Conservation (phyloP, 1,140 invertebrate species). For the Drosophila subobscura region DNA sequence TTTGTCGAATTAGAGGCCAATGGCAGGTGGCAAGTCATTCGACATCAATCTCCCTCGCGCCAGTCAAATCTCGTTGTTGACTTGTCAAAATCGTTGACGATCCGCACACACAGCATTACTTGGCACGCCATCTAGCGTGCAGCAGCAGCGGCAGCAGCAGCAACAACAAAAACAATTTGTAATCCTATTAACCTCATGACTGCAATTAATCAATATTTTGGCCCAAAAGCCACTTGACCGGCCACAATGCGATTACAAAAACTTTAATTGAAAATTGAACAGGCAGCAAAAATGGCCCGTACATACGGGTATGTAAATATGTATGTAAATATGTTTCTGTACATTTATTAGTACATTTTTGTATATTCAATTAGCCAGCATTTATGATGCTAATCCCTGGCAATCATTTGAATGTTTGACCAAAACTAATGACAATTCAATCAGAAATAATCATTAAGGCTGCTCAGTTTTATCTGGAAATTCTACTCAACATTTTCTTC, state of each 20-base stretch:
- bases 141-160: conserved; percentile 12
- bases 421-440: conserved; percentile 27
- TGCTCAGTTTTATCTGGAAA: conserved; percentile 1
- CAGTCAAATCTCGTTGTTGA: conserved; percentile 45
- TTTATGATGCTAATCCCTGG: conserved; percentile 33
- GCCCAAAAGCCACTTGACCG: conserved; percentile 47
- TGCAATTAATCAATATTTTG: conserved; percentile 67
- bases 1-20: conserved; percentile 40
- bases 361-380: conserved; percentile 19
- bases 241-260: conserved; percentile 26
- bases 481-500: conserved; percentile 10
- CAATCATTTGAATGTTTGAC: conserved; percentile 3
- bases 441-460: conserved; percentile 15
- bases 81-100: conserved; percentile 68
- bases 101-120: conserved; percentile 37
- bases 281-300: too few relatives aligned
- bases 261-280: conserved; percentile 34
- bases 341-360: too few relatives aligned
- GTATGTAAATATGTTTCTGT: too few relatives aligned
- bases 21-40: conserved; percentile 58
- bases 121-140: conserved; percentile 70
- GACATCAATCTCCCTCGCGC: conserved; percentile 32
- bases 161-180: conserved; percentile 41
- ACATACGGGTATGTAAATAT: too few relatives aligned
- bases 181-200: conserved; percentile 77